Conservation (phyloP, 2,888 invertebrate genomes). For the Melinaea marsaeus region DNA sequence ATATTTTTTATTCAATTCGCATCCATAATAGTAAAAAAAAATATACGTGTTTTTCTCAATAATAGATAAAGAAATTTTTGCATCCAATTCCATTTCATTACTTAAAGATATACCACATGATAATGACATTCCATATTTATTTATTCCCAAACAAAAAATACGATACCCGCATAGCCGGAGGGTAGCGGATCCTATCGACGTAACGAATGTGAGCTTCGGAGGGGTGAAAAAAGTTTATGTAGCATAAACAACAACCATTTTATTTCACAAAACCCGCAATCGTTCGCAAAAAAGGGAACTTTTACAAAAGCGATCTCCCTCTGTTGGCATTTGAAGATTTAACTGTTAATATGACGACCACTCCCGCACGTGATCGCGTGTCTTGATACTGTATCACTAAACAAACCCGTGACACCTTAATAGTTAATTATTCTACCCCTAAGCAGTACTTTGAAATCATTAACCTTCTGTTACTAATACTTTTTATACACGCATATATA, state of each 20-base stretch:
- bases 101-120: too few relatives aligned
- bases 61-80: background rate
- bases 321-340: background rate
- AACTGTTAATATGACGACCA: conserved; percentile 8
- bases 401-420: conserved; percentile 22
- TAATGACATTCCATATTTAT: too few relatives aligned
- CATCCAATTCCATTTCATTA: too few relatives aligned
- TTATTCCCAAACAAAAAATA: too few relatives aligned
- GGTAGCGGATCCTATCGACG: conserved; percentile 19
- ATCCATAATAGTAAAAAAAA: background rate
- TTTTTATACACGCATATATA: background rate
- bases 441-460: conserved; percentile 8
- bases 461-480: conserved; percentile 10
- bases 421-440: conserved; percentile 22
- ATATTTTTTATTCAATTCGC: too few relatives aligned
- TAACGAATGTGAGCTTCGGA: conserved; percentile 17
- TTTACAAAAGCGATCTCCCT: background rate
- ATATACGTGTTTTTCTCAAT: background rate
- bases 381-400: conserved; percentile 7
- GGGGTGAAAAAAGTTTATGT: conserved; percentile 5
- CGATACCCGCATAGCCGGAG: conserved; percentile 3
- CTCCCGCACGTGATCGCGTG: conserved; percentile 22
- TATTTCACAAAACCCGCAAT: background rate
- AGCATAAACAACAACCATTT: conserved; percentile 10
- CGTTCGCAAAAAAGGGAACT: background rate